Conservation (phyloP, 2,888 invertebrate genomes). For the Dasysyrphus albostriatus region DNA sequence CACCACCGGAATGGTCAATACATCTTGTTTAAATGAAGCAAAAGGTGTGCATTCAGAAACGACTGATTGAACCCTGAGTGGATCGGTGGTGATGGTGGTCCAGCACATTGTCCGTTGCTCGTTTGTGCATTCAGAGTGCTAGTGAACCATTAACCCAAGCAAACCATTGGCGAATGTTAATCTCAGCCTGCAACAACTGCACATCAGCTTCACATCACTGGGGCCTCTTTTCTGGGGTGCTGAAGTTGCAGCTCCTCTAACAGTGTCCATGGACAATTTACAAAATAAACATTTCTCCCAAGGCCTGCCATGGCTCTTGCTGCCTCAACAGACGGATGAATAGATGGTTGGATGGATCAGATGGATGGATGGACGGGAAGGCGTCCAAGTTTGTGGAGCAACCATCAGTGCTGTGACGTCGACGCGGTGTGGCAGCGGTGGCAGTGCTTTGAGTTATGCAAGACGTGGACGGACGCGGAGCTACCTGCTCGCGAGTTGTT, state of each 20-base stretch:
- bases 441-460: conserved; percentile 46
- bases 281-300: conserved; percentile 73
- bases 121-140: conserved; percentile 48
- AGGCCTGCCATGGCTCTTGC: conserved; percentile 50
- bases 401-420: not conserved
- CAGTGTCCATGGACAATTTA: conserved; percentile 74
- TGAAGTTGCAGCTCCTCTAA: conserved; percentile 45
- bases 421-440: not conserved
- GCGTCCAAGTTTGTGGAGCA: conserved; percentile 44
- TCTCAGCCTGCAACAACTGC: conserved; percentile 29
- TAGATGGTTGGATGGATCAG: conserved; percentile 26
- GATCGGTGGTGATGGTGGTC: conserved; percentile 64
- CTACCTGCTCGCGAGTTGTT: conserved; percentile 73
- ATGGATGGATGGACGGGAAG: conserved; percentile 56
- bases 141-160: conserved; percentile 73
- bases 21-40: conserved; percentile 73
- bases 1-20: conserved; percentile 65
- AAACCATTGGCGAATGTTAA: conserved; percentile 72
- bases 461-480: conserved; percentile 37
- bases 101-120: conserved; percentile 43
- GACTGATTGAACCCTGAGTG: conserved; percentile 72
- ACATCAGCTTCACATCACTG: not conserved
- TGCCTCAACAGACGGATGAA: conserved; percentile 39
- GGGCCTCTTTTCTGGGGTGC: not conserved
- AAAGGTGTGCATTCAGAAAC: conserved; percentile 61